These are phyloP conservation scores for Sigmodon hispidus DNA, from an alignment of 2,113 vertebrate genomes.

Conservation along the genomic window DNA sequence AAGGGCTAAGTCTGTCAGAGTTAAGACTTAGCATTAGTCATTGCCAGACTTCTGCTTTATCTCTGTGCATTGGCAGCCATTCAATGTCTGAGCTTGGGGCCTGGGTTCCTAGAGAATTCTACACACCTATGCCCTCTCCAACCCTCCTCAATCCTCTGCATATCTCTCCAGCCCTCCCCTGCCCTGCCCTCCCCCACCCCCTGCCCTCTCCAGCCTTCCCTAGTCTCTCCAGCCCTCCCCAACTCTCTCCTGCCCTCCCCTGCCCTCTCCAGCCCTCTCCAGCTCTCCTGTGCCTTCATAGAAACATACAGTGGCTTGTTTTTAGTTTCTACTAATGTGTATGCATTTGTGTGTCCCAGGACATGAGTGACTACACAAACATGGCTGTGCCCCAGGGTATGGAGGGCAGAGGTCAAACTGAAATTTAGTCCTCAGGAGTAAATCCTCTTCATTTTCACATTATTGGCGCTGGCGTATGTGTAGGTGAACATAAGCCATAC, in stretches of 20 bases:
- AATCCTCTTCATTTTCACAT: not conserved
- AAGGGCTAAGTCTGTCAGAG: not conserved
- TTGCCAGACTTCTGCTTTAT: not conserved
- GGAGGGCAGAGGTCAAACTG: not conserved
- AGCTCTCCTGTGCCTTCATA: not conserved
- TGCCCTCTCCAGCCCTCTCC: not conserved
- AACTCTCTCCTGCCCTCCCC: too few species aligned
- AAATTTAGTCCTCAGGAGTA: not conserved
- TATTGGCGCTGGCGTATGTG: not conserved
- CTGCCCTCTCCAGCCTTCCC: too few species aligned
- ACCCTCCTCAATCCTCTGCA: too few species aligned
- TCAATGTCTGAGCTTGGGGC: not conserved
- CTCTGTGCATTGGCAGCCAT: not conserved
- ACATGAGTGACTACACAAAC: not conserved
- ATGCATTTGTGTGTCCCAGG: not conserved
- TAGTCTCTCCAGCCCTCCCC: too few species aligned
- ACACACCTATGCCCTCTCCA: not conserved
- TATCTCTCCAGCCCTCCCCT: not conserved
- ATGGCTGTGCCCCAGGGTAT: not conserved
- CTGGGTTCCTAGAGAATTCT: fast-evolving
- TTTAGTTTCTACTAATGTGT: not conserved
- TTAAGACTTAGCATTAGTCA: not conserved
- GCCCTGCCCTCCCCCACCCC: too few species aligned
- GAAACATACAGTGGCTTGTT: not conserved
- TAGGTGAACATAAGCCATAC: too few species aligned